Base-by-base conservation (phyloP, 30 jellyfish, hydroid and myxozoan genomes). In the Aurelia sp. region DNA sequence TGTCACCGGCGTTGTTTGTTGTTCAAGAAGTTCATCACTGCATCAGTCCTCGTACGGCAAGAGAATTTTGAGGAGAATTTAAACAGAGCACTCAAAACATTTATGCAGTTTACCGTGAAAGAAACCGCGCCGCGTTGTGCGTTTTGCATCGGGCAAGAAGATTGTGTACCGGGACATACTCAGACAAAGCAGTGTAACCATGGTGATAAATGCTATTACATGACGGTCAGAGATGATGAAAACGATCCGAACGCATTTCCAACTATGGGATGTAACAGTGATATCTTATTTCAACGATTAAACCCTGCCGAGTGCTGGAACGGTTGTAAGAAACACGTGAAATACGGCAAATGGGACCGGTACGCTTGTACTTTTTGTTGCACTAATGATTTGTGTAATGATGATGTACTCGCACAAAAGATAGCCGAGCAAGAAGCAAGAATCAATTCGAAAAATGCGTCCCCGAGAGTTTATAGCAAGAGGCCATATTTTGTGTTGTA, bases 231-330 rank as follows among this genome's bases (percentile, higher is more conserved):
- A 78, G 88, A 78, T 13, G 44, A 60, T 47, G 40, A 31, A 17
- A 20, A 59, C 40, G 88, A 78, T 31, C 20, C 63, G 17, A 40
- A 78, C 9, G 76, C 59, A 9, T 78, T 59, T 59, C 74, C 88
- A 24, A 78, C 88, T 0, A 78, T 78, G 88, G 88, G 88, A 18
- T 78, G 88, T 44, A 66, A 60, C 66, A 62, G 88, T n/a, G 88
- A 78, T 35, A 78, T 78, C 21, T 64, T 78, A 40, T 78, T 78
- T 41, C 88, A 38, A 40, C 61, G 67, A 22, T 22, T 78, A 47
- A 57, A 78, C 17, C 88, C 78, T 9, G 79, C 88, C 22, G 60
- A 62, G 41, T 78, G 88, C 63, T 59, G 61, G 50, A 47, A 78
- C 2, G 79, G 88, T 9, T 78, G 88, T 51, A 78, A 41, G 27